phyloP scores from a whole-genome alignment of 1,140 invertebrate species.

The Aphidius ervi region DNA sequence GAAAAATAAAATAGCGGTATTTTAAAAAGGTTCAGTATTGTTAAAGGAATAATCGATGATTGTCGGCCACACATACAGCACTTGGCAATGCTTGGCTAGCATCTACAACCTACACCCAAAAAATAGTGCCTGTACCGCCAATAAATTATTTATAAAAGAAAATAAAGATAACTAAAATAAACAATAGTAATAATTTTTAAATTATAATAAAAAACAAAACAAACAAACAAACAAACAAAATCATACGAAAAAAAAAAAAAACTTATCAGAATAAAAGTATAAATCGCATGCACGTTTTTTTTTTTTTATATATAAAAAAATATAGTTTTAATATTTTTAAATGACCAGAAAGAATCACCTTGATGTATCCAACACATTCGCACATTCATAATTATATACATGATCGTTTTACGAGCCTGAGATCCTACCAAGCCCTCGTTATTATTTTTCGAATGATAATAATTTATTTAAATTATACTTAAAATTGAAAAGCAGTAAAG shows the following conservation, averaged over 20 bases:
- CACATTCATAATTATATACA: conserved; percentile 25
- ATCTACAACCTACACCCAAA: conserved; percentile 30
- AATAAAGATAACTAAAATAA: conserved; percentile 11
- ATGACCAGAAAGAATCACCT: conserved; percentile 26
- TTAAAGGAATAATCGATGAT: conserved; percentile 52
- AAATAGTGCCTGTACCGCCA: conserved; percentile 24
- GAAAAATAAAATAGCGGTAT: conserved; percentile 33
- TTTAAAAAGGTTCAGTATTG: conserved; percentile 31
- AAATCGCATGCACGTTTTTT: conserved; percentile 48
- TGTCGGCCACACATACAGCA: conserved; percentile 55
- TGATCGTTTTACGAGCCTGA: conserved; percentile 22
- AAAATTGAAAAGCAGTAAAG: background rate
- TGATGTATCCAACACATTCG: conserved; percentile 27
- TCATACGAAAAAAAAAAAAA: conserved; percentile 20
- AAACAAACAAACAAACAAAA: conserved; percentile 7
- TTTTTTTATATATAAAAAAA: conserved; percentile 9
- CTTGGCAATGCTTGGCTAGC: conserved; percentile 53
- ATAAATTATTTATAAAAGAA: conserved; percentile 21
- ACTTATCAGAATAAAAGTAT: conserved; percentile 25
- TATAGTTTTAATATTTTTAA: background rate
- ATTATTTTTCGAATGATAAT: background rate
- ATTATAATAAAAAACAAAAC: conserved; percentile 14
- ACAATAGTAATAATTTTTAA: conserved; percentile 20
- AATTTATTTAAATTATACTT: background rate
- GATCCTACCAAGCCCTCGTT: background rate